These are phyloP conservation scores for Falco naumanni DNA, from an alignment of 2,797 vertebrate genomes.

Conservation along the genomic window DNA sequence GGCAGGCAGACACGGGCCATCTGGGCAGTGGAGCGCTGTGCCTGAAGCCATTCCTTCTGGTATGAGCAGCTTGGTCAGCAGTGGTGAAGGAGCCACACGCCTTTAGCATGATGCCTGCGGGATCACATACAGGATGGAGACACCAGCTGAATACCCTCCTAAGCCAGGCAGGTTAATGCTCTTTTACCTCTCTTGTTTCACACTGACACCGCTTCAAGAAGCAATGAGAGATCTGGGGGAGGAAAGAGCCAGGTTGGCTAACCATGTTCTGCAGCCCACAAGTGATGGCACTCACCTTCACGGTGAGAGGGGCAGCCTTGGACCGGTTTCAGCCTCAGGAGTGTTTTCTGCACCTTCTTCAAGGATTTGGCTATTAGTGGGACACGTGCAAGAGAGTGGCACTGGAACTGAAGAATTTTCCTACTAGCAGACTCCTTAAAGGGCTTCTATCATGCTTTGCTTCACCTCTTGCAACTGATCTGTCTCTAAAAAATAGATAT, in stretches of 20 bases:
- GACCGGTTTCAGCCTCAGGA: background rate
- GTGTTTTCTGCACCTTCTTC: background rate
- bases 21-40: background rate
- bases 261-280: background rate
- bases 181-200: background rate
- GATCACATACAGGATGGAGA: background rate
- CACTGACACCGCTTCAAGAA: background rate
- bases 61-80: background rate
- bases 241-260: background rate
- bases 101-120: background rate
- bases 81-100: background rate
- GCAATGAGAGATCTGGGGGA: background rate
- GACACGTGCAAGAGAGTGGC: background rate
- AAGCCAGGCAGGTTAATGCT: background rate
- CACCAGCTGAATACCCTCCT: background rate
- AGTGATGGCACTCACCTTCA: fast-evolving
- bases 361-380: background rate
- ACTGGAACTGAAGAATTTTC: background rate
- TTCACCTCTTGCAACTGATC: background rate
- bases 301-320: background rate
- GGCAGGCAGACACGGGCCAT: background rate
- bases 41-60: background rate
- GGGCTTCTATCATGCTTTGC: background rate
- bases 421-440: background rate
- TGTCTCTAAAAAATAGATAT: background rate